Percentiles rank a stretch among this genome's conserved stretches.
Conservation (phyloP, 2,113 vertebrate species). For the Petrocephalus zakoni region DNA sequence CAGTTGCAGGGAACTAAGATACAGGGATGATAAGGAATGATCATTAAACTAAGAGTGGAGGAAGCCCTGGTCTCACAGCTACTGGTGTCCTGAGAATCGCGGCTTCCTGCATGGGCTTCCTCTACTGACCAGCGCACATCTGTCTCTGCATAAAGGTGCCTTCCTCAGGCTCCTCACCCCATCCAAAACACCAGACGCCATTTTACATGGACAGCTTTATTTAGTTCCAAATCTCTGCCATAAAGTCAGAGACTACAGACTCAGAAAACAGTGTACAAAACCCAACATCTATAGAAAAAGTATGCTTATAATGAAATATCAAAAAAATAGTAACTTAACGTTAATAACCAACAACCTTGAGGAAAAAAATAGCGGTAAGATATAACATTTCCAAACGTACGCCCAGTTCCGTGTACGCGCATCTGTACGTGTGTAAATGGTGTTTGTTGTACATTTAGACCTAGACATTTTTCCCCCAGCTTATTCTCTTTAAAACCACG, state of each 20-base stretch:
- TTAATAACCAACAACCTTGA: conserved; percentile 54
- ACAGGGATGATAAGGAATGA: neutral
- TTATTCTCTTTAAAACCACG: conserved; percentile 45
- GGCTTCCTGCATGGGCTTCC: neutral
- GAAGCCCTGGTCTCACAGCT: neutral
- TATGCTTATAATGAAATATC: conserved; percentile 69
- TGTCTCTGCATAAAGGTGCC: neutral
- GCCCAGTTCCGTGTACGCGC: conserved; percentile 53
- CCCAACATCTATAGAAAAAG: conserved; percentile 73
- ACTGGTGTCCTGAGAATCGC: neutral
- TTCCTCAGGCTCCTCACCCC: neutral
- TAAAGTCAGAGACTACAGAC: conserved; percentile 59
- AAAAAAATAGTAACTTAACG: conserved; percentile 58
- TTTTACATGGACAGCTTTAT: conserved; percentile 63
- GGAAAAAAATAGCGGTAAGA: conserved; percentile 62
- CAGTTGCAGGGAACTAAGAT: neutral
- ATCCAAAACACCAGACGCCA: neutral
- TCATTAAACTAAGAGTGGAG: neutral
- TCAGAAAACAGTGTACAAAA: conserved; percentile 71
- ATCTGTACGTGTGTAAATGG: conserved; percentile 62
- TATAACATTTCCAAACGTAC: conserved; percentile 58
- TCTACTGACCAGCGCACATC: too few relatives aligned
- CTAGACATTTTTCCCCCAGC: conserved; percentile 23
- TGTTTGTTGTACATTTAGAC: conserved; percentile 51
- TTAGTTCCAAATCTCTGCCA: conserved; percentile 59